Conservation (phyloP, 1,140 invertebrate genomes). For the Nomia melanderi region DNA sequence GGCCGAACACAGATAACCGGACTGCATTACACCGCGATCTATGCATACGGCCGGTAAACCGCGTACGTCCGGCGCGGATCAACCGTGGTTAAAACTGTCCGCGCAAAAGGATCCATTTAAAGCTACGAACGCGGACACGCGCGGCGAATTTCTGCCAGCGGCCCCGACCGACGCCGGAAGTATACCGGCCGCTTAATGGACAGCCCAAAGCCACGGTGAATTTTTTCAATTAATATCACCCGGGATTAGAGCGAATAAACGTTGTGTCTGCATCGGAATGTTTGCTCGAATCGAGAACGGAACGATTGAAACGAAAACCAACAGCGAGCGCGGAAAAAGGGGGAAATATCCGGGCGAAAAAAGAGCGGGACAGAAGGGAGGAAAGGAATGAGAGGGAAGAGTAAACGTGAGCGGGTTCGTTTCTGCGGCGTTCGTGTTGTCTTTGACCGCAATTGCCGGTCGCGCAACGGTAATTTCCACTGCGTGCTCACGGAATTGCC, state of each 20-base stretch:
- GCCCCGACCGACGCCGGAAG: slow-evolving; percentile 2
- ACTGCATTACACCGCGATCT: slow-evolving; percentile 57
- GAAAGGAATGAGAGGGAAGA: neutral
- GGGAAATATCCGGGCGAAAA: slow-evolving; percentile 40
- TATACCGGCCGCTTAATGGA: slow-evolving; percentile 42
- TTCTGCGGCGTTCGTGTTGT: neutral
- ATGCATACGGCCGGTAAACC: slow-evolving; percentile 60
- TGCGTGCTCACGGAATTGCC: slow-evolving; percentile 25
- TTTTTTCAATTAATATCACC: slow-evolving; percentile 47
- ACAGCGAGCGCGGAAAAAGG: neutral
- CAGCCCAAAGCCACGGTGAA: slow-evolving; percentile 49
- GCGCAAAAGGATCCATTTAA: slow-evolving; percentile 66
- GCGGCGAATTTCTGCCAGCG: slow-evolving; percentile 51
- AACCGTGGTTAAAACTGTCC: slow-evolving; percentile 59
- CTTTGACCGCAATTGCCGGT: slow-evolving; percentile 5
- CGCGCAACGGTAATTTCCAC: slow-evolving; percentile 26
- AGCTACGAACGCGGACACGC: slow-evolving; percentile 46
- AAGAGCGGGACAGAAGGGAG: slow-evolving; percentile 39
- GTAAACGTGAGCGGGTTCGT: neutral
- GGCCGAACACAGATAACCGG: slow-evolving; percentile 16
- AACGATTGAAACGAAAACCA: slow-evolving; percentile 24
- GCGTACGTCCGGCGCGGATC: slow-evolving; percentile 57
- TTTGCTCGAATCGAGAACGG: neutral
- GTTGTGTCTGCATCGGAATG: slow-evolving; percentile 2
- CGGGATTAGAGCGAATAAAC: slow-evolving; percentile 40